Evolutionary conservation across 2,113 vertebrate species (phyloP).

Genomic region (Lepisosteus osseus): DNA sequence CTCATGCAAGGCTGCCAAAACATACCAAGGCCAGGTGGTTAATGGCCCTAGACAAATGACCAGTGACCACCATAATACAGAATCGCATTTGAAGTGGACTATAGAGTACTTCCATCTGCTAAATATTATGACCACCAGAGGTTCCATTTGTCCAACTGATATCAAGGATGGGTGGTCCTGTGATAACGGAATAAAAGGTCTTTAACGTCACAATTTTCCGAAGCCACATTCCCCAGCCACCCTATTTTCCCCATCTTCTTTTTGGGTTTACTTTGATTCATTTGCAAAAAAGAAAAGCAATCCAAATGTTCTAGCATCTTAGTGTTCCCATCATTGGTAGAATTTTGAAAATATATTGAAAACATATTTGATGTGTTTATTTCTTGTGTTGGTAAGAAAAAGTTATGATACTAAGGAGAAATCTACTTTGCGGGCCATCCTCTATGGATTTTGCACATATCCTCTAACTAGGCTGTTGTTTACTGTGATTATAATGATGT

Average conservation of each 20-base stretch:
- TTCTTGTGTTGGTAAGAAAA: no score
- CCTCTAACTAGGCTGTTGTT: neutral
- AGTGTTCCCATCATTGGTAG: no score
- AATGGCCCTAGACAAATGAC: constrained; percentile 65
- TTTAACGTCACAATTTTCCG: constrained; percentile 42
- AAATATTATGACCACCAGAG: constrained; percentile 63
- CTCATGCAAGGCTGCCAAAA: constrained; percentile 68
- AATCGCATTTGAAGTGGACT: constrained; percentile 48
- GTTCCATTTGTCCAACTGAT: constrained; percentile 59
- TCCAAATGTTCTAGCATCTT: neutral
- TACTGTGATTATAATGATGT: constrained; percentile 10
- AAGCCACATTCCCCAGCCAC: constrained; percentile 26
- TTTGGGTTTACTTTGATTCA: no score
- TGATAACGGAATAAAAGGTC: constrained; percentile 48
- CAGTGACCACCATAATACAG: constrained; percentile 65
- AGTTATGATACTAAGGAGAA: no score
- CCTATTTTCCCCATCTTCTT: no score
- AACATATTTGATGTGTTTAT: neutral
- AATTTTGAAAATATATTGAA: constrained; percentile 5
- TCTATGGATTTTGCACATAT: neutral
- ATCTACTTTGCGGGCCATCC: neutral
- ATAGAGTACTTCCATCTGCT: constrained; percentile 59
- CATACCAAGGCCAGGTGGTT: constrained; percentile 69
- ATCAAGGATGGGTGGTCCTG: constrained; percentile 65
- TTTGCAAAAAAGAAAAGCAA: neutral